Percentiles rank a stretch among this genome's conserved stretches.
These are phyloP conservation scores for Ptychadena robeensis DNA, from an alignment of 2,797 vertebrate genomes.

Conservation along the genomic window DNA sequence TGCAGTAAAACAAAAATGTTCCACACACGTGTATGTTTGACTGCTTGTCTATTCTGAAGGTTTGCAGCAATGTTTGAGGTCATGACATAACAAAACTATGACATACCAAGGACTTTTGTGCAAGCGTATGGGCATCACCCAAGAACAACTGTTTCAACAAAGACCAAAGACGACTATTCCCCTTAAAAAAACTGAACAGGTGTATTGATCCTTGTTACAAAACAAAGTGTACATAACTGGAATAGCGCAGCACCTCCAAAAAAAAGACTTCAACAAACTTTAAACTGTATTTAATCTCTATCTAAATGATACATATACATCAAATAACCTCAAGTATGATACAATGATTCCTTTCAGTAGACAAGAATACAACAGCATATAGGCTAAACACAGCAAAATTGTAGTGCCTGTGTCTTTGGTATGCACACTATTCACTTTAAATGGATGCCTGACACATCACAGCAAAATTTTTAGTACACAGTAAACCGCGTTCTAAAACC, in stretches of 20 bases:
- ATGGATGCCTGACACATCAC: too few species aligned
- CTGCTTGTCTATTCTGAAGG: constrained; percentile 2
- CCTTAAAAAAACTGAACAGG: constrained; percentile 33
- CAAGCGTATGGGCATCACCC: background rate
- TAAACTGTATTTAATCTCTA: too few species aligned
- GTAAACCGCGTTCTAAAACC: too few species aligned
- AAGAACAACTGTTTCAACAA: constrained; percentile 53
- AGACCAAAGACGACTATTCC: constrained; percentile 1
- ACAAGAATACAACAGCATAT: too few species aligned
- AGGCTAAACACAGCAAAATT: too few species aligned
- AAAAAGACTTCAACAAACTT: background rate
- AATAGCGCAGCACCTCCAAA: background rate
- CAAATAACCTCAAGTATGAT: too few species aligned
- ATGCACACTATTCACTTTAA: too few species aligned
- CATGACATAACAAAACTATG: constrained; percentile 21
- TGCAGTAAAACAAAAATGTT: background rate
- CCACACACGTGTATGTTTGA: background rate
- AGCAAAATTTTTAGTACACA: too few species aligned
- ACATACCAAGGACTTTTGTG: constrained; percentile 4
- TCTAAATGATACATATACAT: too few species aligned
- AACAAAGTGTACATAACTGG: background rate
- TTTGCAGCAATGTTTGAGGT: constrained; percentile 23
- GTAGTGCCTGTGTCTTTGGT: too few species aligned
- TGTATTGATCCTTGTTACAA: constrained; percentile 8
- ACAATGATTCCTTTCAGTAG: too few species aligned